phyloP scores from a whole-genome alignment of 2,888 invertebrate genomes.

The Polia nebulosa region DNA sequence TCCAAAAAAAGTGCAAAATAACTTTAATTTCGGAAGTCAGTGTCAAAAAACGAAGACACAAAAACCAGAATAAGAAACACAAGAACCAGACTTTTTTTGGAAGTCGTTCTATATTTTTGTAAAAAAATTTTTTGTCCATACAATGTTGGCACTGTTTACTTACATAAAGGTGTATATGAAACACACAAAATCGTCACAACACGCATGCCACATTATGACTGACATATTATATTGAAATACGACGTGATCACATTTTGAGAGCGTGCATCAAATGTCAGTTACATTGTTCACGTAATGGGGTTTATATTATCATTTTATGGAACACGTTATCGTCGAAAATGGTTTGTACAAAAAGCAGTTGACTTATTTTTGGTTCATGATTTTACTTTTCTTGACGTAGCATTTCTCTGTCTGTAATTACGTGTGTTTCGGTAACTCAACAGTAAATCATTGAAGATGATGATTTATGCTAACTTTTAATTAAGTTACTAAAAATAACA shows the following conservation, averaged over 20 bases:
- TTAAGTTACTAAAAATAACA: too few relatives aligned
- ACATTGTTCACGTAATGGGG: constrained; percentile 15
- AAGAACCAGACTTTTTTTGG: too few relatives aligned
- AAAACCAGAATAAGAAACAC: too few relatives aligned
- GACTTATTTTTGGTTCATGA: too few relatives aligned
- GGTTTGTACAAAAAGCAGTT: not conserved
- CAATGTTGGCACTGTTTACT: not conserved
- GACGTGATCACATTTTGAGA: constrained; percentile 35
- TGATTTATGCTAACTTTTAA: too few relatives aligned
- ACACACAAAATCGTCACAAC: constrained; percentile 22
- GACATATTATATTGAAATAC: constrained; percentile 37
- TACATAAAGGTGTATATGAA: not conserved
- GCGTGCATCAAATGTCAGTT: constrained; percentile 33
- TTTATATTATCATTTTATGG: constrained; percentile 29
- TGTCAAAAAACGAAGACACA: too few relatives aligned
- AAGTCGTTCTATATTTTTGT: too few relatives aligned
- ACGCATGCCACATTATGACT: constrained; percentile 11
- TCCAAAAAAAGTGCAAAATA: too few relatives aligned
- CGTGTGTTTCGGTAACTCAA: not conserved
- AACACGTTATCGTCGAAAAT: not conserved
- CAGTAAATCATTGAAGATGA: too few relatives aligned
- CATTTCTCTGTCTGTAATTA: not conserved
- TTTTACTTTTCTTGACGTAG: not conserved
- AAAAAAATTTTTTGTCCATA: not conserved
- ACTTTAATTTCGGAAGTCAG: too few relatives aligned